These are phyloP conservation scores for Hofmannophila pseudospretella DNA, from an alignment of 2,888 invertebrate species.

Conservation along the genomic window DNA sequence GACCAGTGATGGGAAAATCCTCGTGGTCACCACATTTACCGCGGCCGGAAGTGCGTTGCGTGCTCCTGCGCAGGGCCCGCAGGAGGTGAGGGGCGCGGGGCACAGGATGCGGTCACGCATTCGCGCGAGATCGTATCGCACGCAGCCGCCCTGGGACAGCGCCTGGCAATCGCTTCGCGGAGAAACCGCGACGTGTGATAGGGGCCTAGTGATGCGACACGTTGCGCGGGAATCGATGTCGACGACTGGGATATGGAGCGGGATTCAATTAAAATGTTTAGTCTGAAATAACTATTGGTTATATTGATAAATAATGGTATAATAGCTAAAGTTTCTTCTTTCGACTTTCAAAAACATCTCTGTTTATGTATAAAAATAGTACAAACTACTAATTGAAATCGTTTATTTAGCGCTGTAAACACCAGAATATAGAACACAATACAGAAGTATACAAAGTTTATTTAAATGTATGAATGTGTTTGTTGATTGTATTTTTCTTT, in stretches of 20 bases:
- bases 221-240: slow-evolving; percentile 1
- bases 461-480: too few relatives aligned
- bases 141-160: slow-evolving; percentile 37
- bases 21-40: slow-evolving; percentile 25
- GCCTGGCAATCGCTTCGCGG: slow-evolving; percentile 29
- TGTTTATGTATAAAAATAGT: too few relatives aligned
- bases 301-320: too few relatives aligned
- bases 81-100: slow-evolving; percentile 10
- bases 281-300: too few relatives aligned
- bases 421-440: too few relatives aligned
- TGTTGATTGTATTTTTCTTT: too few relatives aligned
- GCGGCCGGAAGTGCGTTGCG: slow-evolving; percentile 44
- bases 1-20: slow-evolving; percentile 17
- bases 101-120: slow-evolving; percentile 65
- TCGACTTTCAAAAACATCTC: too few relatives aligned
- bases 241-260: neutral
- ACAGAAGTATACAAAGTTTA: too few relatives aligned
- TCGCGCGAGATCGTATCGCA: slow-evolving; percentile 49
- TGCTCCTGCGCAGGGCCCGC: slow-evolving; percentile 27
- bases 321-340: too few relatives aligned
- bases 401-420: too few relatives aligned
- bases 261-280: neutral
- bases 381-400: too few relatives aligned
- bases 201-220: slow-evolving; percentile 9
- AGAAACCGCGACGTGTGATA: slow-evolving; percentile 33